Conservation (phyloP, 2,113 vertebrate species). For the Panthera tigris region DNA sequence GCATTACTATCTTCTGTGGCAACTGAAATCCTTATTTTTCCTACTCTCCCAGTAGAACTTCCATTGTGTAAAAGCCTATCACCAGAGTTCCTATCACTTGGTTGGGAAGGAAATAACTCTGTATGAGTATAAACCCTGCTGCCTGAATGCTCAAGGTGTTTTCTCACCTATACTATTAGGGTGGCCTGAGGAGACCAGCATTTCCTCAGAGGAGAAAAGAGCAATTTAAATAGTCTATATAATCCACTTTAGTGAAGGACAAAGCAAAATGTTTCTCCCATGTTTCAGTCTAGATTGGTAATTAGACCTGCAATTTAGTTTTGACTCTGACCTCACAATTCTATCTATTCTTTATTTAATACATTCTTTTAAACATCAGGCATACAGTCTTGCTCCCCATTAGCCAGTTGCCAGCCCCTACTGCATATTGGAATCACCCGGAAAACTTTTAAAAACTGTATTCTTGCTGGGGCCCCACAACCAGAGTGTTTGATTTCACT, state of each 20-base stretch:
- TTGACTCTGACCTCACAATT: not conserved
- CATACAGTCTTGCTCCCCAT: not conserved
- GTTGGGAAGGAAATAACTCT: slow-evolving; percentile 13
- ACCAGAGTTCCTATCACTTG: slow-evolving; percentile 9
- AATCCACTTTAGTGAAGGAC: not conserved
- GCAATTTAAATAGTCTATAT: not conserved
- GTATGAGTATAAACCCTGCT: not conserved
- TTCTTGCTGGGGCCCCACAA: not conserved
- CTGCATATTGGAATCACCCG: not conserved
- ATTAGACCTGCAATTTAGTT: slow-evolving; percentile 4
- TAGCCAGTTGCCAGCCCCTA: not conserved
- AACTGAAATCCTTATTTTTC: not conserved
- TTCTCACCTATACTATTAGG: slow-evolving; percentile 8
- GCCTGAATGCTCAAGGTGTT: not conserved
- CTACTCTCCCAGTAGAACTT: not conserved
- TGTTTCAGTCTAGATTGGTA: slow-evolving; percentile 28
- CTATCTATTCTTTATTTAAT: not conserved
- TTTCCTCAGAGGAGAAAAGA: slow-evolving; percentile 27
- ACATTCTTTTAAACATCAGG: not conserved
- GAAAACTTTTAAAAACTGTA: not conserved
- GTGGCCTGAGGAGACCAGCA: not conserved
- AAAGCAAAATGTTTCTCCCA: not conserved
- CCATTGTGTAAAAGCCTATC: slow-evolving; percentile 1
- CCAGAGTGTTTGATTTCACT: not conserved
- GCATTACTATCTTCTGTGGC: not conserved